phyloP scores from a whole-genome alignment of 2,113 vertebrate genomes.

The Channa maculata region DNA sequence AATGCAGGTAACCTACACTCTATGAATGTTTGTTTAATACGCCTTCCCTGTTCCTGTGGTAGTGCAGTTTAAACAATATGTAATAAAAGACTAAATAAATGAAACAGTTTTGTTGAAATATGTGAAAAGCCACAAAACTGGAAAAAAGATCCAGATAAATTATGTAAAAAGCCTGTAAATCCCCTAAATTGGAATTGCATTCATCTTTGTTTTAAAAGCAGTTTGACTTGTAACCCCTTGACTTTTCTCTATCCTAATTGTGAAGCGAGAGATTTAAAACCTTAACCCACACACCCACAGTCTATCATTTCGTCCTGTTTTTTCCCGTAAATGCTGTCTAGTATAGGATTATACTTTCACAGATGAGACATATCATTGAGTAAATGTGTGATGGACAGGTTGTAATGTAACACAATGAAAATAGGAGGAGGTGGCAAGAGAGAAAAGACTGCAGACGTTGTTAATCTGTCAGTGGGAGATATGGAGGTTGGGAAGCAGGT shows the following conservation, averaged over 20 bases:
- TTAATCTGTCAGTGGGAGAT: constrained; percentile 61
- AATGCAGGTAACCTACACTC: not conserved
- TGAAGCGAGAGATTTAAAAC: no score
- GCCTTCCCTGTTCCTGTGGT: not conserved
- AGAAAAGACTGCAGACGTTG: constrained; percentile 11
- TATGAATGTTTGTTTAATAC: not conserved
- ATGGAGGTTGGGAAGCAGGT: constrained; percentile 43
- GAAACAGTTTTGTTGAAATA: not conserved
- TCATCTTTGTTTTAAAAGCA: no score
- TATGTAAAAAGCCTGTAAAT: no score
- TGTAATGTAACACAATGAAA: no score
- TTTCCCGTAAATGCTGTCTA: not conserved
- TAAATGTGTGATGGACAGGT: constrained; percentile 10
- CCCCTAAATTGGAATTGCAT: no score
- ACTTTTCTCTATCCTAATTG: no score
- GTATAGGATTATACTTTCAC: constrained; percentile 9
- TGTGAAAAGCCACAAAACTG: not conserved
- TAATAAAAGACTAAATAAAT: not conserved
- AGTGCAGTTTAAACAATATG: not conserved
- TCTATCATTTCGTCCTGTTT: constrained; percentile 3
- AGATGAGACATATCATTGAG: constrained; percentile 16
- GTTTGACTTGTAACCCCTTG: no score
- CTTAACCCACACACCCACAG: not conserved
- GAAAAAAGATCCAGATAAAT: not conserved
- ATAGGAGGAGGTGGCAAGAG: not conserved